Conservation (phyloP, 2,113 vertebrate species). For the Hyperopisus bebe region DNA sequence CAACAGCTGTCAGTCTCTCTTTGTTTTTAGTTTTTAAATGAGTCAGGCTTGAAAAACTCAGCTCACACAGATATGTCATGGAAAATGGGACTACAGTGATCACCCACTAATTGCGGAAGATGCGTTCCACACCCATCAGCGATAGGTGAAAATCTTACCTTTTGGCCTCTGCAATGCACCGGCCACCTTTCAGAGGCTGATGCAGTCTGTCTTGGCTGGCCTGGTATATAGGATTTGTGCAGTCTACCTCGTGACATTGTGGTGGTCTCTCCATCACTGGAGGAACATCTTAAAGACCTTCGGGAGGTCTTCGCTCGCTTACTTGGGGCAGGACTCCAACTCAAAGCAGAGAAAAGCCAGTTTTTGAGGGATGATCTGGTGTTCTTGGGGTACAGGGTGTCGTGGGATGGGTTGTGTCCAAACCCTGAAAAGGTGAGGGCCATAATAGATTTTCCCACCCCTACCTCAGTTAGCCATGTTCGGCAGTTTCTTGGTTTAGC, state of each 20-base stretch:
- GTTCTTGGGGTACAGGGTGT: neutral
- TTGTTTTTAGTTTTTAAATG: no score
- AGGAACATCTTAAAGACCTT: neutral
- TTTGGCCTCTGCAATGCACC: neutral
- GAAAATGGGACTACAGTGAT: no score
- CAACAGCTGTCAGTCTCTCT: no score
- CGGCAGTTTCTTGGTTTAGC: neutral
- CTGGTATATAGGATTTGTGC: neutral
- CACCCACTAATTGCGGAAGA: no score
- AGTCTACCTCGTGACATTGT: neutral
- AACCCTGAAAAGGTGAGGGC: neutral
- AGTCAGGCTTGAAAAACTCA: no score
- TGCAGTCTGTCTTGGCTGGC: neutral
- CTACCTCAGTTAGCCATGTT: neutral
- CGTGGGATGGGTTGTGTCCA: neutral
- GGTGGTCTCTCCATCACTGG: neutral
- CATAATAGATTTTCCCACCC: neutral
- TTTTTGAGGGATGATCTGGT: neutral
- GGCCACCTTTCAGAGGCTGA: neutral
- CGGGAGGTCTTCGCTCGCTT: fast-evolving
- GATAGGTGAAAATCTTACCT: neutral
- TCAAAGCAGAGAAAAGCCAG: neutral
- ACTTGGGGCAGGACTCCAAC: neutral
- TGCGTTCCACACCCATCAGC: no score
- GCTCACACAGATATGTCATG: no score